These are phyloP conservation scores for Gallinago nigripennis DNA, from an alignment of 2,797 vertebrate genomes.

Conservation along the genomic window DNA sequence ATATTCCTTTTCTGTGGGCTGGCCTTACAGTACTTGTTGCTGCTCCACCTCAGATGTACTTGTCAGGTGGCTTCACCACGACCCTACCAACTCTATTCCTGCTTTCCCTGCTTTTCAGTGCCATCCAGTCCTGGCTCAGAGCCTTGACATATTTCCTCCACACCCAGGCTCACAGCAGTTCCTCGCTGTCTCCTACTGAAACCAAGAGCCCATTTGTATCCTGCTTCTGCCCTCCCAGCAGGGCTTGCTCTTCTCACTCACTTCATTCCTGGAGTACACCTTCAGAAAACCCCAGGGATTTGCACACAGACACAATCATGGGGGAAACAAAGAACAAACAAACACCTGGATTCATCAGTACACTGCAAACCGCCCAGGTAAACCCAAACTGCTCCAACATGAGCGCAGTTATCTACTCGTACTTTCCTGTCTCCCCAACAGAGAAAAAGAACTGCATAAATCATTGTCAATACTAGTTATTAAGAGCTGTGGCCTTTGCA, in stretches of 20 bases:
- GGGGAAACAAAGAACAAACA: background rate
- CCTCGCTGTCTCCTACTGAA: background rate
- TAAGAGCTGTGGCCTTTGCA: background rate
- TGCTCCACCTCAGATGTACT: background rate
- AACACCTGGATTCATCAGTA: background rate
- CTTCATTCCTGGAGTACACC: background rate
- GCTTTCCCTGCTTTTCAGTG: slow-evolving; percentile 29
- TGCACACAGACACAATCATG: background rate
- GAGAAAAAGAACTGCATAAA: background rate
- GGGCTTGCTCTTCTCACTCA: background rate
- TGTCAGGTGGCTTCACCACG: background rate
- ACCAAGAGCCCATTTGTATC: background rate
- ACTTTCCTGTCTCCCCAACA: background rate
- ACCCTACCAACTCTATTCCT: background rate
- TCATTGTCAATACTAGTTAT: background rate
- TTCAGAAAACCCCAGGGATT: background rate
- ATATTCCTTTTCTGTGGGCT: background rate
- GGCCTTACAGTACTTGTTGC: background rate
- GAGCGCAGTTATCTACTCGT: background rate
- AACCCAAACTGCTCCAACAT: background rate
- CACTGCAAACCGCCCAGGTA: background rate
- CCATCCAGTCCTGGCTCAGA: background rate
- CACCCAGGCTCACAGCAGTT: background rate
- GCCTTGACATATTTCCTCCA: slow-evolving; percentile 5
- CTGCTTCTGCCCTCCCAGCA: background rate